Evolutionary conservation across 1,140 invertebrate genomes (phyloP).

Genomic region (Steinernema khuongi): DNA sequence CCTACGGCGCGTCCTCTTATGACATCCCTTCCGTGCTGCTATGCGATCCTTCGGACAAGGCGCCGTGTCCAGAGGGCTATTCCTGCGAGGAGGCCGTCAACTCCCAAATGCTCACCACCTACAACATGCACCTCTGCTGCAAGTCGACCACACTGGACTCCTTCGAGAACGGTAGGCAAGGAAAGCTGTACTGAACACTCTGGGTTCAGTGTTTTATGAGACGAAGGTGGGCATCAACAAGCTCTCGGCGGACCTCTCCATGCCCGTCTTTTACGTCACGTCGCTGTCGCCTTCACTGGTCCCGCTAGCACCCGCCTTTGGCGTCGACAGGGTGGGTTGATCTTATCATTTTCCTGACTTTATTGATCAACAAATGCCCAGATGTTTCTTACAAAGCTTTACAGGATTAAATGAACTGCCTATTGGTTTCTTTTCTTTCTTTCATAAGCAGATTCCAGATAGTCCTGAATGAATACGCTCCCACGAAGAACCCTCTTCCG

Average conservation of each 20-base stretch:
- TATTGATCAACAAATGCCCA: too few relatives aligned
- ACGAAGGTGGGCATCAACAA: constrained; percentile 43
- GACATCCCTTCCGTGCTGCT: constrained; percentile 38
- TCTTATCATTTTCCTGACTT: not conserved
- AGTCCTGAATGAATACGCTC: constrained; percentile 37
- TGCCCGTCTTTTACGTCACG: constrained; percentile 43
- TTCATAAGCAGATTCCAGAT: constrained; percentile 19
- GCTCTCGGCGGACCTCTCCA: constrained; percentile 36
- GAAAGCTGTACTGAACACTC: constrained; percentile 5
- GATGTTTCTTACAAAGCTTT: too few relatives aligned
- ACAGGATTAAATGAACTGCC: too few relatives aligned
- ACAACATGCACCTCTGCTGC: constrained; percentile 42
- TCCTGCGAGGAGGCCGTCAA: constrained; percentile 39
- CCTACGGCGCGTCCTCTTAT: constrained; percentile 39
- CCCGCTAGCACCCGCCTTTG: constrained; percentile 28
- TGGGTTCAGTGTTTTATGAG: constrained; percentile 38
- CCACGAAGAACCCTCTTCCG: constrained; percentile 30
- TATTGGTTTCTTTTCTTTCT: too few relatives aligned
- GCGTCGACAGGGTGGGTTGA: constrained; percentile 35
- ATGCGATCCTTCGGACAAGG: constrained; percentile 38
- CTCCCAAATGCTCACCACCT: constrained; percentile 38
- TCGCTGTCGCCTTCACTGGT: constrained; percentile 40
- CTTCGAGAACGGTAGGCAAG: constrained; percentile 34
- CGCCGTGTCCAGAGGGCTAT: constrained; percentile 32
- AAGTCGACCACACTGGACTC: constrained; percentile 38